Conservation (phyloP, 2,113 vertebrate genomes). For the Etheostoma spectabile region DNA sequence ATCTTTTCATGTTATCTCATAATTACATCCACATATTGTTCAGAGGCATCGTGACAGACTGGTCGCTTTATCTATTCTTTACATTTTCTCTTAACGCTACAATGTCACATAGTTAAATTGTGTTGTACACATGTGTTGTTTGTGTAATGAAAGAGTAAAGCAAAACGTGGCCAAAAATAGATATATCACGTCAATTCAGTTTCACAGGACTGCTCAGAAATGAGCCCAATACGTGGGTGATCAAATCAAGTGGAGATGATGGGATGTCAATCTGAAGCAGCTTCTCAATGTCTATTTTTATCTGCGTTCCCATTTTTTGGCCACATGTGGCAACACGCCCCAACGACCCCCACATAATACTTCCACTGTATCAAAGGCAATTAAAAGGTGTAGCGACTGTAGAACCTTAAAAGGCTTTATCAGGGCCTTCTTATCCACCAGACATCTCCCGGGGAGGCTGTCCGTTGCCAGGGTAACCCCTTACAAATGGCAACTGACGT, state of each 20-base stretch:
- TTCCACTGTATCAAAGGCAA: conserved; percentile 75
- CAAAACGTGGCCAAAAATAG: conserved; percentile 32
- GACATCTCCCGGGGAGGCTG: conserved; percentile 89
- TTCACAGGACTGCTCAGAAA: conserved; percentile 47
- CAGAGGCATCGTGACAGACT: background rate
- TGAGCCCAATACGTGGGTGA: conserved; percentile 36
- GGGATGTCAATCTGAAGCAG: conserved; percentile 47
- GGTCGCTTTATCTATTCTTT: background rate
- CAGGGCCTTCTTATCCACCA: conserved; percentile 87
- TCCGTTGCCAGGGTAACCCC: conserved; percentile 91
- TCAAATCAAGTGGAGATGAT: conserved; percentile 54
- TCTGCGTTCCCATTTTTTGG: conserved; percentile 30
- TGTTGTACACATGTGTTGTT: background rate
- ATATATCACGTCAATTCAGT: conserved; percentile 41
- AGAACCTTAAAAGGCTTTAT: conserved; percentile 88
- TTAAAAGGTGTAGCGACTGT: conserved; percentile 80
- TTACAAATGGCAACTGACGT: conserved; percentile 93
- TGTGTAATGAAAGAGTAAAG: background rate
- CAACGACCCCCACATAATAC: conserved; percentile 51
- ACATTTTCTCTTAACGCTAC: conserved; percentile 17
- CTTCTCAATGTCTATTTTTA: conserved; percentile 49
- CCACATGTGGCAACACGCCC: conserved; percentile 33
- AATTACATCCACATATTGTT: background rate
- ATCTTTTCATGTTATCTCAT: conserved; percentile 16
- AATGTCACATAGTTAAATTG: conserved; percentile 33